Evolutionary conservation across 2,888 invertebrate species (phyloP).

Genomic region (Melanophora roralis): DNA sequence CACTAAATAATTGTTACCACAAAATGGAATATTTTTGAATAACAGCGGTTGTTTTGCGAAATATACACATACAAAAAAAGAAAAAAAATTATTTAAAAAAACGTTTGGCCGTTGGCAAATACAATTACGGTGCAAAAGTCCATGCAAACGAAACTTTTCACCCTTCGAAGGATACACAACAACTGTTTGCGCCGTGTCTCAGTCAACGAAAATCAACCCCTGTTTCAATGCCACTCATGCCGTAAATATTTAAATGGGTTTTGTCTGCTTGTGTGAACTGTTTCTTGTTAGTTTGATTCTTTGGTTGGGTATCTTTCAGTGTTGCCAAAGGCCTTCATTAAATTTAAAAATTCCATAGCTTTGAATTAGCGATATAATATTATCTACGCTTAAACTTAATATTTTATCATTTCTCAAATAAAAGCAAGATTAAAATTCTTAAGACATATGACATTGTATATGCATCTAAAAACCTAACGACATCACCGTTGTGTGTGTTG

Average conservation of each 20-base stretch:
- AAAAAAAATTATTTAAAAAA: constrained; percentile 62
- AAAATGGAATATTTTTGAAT: constrained; percentile 38
- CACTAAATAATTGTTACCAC: constrained; percentile 1
- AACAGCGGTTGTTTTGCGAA: constrained; percentile 52
- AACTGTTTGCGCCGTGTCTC: constrained; percentile 74
- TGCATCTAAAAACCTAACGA: no score
- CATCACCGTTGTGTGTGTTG: constrained; percentile 6
- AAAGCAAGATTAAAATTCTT: no score
- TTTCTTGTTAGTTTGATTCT: constrained; percentile 27
- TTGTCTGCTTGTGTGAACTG: constrained; percentile 10
- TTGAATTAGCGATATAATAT: no score
- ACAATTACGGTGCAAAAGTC: constrained; percentile 72
- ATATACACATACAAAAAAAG: constrained; percentile 50
- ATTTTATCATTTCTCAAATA: no score
- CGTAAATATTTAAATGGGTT: constrained; percentile 31
- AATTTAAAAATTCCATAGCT: no score
- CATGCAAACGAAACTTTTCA: constrained; percentile 75
- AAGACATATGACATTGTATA: no score
- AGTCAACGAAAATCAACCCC: constrained; percentile 72
- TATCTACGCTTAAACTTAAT: no score
- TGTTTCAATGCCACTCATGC: constrained; percentile 63
- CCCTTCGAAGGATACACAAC: constrained; percentile 78
- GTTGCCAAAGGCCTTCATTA: background rate
- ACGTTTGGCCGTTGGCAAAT: constrained; percentile 68
- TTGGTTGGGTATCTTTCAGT: constrained; percentile 25